A percentile compares a stretch with the other conserved stretches of the same genome.
Conservation (phyloP, 1,140 invertebrate species). For the Watersipora subatra region DNA sequence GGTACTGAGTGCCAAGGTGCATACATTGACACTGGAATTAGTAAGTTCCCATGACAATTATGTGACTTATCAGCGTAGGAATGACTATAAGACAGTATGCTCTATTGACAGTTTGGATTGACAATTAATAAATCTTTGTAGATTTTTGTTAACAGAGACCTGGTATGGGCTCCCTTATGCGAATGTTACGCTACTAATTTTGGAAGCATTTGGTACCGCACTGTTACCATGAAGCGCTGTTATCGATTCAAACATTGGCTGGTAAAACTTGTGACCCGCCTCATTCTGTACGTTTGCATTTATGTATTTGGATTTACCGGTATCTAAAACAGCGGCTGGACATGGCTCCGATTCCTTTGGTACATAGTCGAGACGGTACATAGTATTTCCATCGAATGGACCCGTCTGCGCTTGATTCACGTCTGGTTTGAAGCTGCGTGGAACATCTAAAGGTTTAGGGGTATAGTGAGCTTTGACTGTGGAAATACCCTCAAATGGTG, state of each 20-base stretch:
- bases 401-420: constrained; percentile 18
- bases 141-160: too few relatives aligned
- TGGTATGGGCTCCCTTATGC: too few relatives aligned
- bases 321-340: constrained; percentile 27
- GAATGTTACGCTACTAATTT: background rate
- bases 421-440: constrained; percentile 26
- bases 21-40: too few relatives aligned
- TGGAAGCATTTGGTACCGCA: background rate
- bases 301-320: constrained; percentile 12
- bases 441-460: constrained; percentile 15
- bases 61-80: too few relatives aligned
- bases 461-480: constrained; percentile 35
- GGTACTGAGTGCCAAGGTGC: too few relatives aligned
- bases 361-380: constrained; percentile 35
- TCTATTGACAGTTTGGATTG: too few relatives aligned
- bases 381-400: constrained; percentile 33
- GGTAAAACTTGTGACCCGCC: constrained; percentile 27
- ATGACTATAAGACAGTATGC: too few relatives aligned
- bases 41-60: too few relatives aligned
- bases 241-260: constrained; percentile 9
- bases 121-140: too few relatives aligned
- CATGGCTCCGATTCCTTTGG: constrained; percentile 27
- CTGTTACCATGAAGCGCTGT: background rate
- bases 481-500: constrained; percentile 35
- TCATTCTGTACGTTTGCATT: constrained; percentile 19